Evolutionary conservation across 2,113 vertebrate genomes (phyloP).

Genomic region (Burhinus oedicnemus): DNA sequence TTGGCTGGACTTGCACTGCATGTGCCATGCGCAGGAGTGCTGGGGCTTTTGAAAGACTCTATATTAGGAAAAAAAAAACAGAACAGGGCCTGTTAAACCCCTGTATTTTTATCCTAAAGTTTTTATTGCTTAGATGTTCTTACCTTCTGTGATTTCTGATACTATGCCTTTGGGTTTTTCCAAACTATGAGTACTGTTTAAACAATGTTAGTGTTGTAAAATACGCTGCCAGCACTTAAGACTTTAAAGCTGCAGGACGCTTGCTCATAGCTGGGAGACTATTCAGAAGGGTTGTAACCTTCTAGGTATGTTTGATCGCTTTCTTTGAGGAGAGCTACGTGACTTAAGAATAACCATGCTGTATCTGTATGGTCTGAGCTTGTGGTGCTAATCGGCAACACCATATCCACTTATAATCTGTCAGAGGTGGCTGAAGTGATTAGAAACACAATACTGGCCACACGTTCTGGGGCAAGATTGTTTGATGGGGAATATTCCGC

Average conservation of each 20-base stretch:
- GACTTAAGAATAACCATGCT: background rate
- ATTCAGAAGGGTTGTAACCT: background rate
- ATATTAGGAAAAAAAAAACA: background rate
- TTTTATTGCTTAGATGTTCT: background rate
- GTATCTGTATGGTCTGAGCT: background rate
- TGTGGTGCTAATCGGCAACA: background rate
- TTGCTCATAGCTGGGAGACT: background rate
- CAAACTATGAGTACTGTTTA: background rate
- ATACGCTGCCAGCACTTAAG: background rate
- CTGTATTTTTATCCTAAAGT: background rate
- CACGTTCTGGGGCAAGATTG: accelerated
- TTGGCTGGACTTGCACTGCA: background rate
- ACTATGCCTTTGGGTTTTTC: background rate
- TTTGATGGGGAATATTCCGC: background rate
- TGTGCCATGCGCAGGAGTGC: background rate
- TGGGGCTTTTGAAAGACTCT: background rate
- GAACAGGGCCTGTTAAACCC: background rate
- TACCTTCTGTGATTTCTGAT: background rate
- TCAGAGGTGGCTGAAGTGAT: background rate
- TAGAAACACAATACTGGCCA: background rate
- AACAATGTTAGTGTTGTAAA: background rate
- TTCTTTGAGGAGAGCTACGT: background rate
- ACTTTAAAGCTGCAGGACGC: background rate
- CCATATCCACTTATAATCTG: background rate
- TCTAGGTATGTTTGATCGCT: background rate